Base-by-base conservation (phyloP, 2,113 vertebrate genomes). In the Aspiorhynchus laticeps region DNA sequence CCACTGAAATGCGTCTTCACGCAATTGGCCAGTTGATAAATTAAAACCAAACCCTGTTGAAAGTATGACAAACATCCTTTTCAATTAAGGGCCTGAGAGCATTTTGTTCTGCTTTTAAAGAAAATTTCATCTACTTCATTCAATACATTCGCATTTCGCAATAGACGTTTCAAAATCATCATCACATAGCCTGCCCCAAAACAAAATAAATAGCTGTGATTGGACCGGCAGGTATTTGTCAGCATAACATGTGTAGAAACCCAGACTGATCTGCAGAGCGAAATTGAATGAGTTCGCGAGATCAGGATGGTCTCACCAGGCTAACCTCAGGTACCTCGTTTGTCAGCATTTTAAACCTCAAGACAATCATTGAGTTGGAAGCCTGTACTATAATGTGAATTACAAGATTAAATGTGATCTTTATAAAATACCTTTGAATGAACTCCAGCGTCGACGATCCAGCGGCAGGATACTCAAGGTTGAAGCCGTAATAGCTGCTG, bases 141-240 rank as follows among this genome's bases (percentile, higher is more conserved):
- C 24, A 28, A 65, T 65, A 4, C 61, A 28, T 65, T 65, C 63
- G 63, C 63, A 65, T 65, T 65, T 14, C 9, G 63, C 63, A 67
- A 67, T 67, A 67, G 26, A 31, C 63, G 26, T 67, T 67, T 67
- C 63, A 9, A 67, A 67, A 65, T 28, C 26, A 67, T 67, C 63
- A 67, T 67, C 26, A 67, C 63, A 67, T 67, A 67, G 63, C 63
- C 63, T 31, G 63, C n/a, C 63, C 63, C 63, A 67, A 67, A 67
- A 67, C 63, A 67, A 67, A 67, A 31, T 67, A 67, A 67, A 67
- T 67, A 67, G 63, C 63, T 67, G 63, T 67, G 63, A 67, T 67
- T 67, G 63, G 63, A 65, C 63, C 8, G n/a, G 63, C 63, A 65
- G 63, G 63, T 65, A 65, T 65, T 65, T 65, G 61, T 65, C 61